A percentile compares a stretch with the other conserved stretches of the same genome.
phyloP scores from a whole-genome alignment of 64 coral and sea anemone genomes.

The Montipora efflorescens region DNA sequence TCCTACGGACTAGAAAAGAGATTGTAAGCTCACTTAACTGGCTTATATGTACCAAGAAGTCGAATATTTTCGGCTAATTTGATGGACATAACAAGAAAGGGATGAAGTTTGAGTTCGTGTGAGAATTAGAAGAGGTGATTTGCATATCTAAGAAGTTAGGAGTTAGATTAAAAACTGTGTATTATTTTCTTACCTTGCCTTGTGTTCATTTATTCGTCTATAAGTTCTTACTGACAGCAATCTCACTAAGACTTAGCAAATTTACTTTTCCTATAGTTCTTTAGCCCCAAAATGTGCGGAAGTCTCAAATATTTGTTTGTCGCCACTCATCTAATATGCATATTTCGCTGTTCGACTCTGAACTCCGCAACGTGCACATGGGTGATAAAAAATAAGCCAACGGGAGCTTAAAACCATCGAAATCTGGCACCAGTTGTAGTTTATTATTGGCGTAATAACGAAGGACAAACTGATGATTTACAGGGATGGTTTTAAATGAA shows the following conservation, averaged over 20 bases:
- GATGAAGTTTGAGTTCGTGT: too few species aligned
- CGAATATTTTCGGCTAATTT: too few species aligned
- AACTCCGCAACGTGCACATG: neutral
- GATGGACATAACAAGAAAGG: too few species aligned
- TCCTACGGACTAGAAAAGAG: too few species aligned
- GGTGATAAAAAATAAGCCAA: neutral
- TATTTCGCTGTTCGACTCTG: neutral
- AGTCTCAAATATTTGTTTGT: slow-evolving; percentile 16
- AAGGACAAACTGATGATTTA: neutral
- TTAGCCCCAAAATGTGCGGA: neutral
- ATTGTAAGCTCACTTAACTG: too few species aligned
- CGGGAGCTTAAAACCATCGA: neutral
- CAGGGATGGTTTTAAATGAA: neutral
- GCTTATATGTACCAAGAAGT: too few species aligned
- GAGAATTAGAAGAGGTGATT: too few species aligned
- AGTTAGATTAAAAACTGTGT: too few species aligned
- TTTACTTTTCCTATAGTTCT: neutral
- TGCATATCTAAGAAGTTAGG: too few species aligned
- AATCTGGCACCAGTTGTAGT: neutral
- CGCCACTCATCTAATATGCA: slow-evolving; percentile 1
- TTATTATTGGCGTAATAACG: neutral
- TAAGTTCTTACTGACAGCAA: too few species aligned
- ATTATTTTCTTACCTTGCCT: too few species aligned
- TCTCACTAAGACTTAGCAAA: neutral
- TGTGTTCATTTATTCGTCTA: too few species aligned